Conservation (phyloP, 2,113 vertebrate genomes). For the Sceloporus undulatus region DNA sequence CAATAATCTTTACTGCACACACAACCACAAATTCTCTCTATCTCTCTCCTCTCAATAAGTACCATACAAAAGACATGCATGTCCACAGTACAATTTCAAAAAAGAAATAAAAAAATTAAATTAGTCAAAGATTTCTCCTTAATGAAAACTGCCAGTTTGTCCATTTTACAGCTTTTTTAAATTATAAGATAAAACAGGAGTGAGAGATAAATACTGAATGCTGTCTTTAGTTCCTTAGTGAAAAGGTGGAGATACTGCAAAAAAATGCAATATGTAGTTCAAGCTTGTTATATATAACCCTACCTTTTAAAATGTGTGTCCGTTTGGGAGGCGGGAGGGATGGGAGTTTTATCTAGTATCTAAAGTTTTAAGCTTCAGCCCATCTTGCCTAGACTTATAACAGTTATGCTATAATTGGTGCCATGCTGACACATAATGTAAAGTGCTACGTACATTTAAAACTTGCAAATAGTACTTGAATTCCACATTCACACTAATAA, state of each 20-base stretch:
- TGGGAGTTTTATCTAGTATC: constrained; percentile 27
- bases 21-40: too few relatives aligned
- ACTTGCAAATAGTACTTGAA: constrained; percentile 80
- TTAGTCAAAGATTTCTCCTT: too few relatives aligned
- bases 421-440: constrained; percentile 73
- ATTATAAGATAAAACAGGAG: background rate
- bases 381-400: constrained; percentile 57
- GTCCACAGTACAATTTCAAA: too few relatives aligned
- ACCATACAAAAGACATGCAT: too few relatives aligned
- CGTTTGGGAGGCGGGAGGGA: constrained; percentile 12
- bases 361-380: constrained; percentile 48
- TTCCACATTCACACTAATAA: constrained; percentile 77
- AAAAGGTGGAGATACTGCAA: background rate
- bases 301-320: background rate
- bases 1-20: too few relatives aligned
- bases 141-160: too few relatives aligned
- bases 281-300: background rate
- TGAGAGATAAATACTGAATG: background rate
- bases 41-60: too few relatives aligned
- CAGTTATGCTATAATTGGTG: constrained; percentile 70
- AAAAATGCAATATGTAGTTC: background rate
- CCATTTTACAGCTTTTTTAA: background rate
- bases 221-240: background rate
- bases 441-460: constrained; percentile 77
- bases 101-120: too few relatives aligned